Evolutionary conservation across 2,888 invertebrate genomes (phyloP), one percentile per base, ranked within the genome.

Genomic region (Lymantria monacha): DNA sequence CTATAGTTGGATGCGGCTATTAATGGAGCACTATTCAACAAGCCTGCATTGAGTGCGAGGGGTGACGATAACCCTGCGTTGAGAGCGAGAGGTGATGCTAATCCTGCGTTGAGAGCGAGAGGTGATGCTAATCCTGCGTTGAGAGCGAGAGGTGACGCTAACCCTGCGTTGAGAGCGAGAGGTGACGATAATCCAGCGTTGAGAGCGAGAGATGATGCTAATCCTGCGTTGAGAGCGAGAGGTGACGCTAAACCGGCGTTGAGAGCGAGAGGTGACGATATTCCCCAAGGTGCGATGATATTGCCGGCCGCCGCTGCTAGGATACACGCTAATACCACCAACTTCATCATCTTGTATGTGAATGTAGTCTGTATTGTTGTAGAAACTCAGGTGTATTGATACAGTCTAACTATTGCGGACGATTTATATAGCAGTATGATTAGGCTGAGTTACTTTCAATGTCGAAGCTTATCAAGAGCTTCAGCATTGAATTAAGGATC

Each of bases 291-390:
- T 40, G 63, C 54, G 53, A 73, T 30, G 38, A 63, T 62, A 38
- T 70, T 55, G 30, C 93, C 93, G 54, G 88, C 85, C 63, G 89
- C 93, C 63, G 92, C 83, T 63, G 93, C 93, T 80, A 94, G 66
- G 69, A 94, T 76, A 84, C 93, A 93, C 75, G 91, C 93, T 88
- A 94, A 92, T 82, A 93, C 93, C 91, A 93, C 92, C 91, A 91
- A 80, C 76, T 90, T 89, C 81, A 90, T 76, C 91, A 91, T 91
- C 67, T 71, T 87, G 81, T 67, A 57, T 43, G 44, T 49, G 51
- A 51, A 15, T 76, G 74, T 80, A 87, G 88, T 87, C 87, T 90
- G 89, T 89, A 86, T 85, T 85, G 81, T 49, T 72, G 65, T 70
- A 66, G 74, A 64, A 46, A 66, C 64, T 73, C 49, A 51, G 56